Evolutionary conservation across 2,797 vertebrate genomes (phyloP).

Genomic region (Cyprinella venusta): DNA sequence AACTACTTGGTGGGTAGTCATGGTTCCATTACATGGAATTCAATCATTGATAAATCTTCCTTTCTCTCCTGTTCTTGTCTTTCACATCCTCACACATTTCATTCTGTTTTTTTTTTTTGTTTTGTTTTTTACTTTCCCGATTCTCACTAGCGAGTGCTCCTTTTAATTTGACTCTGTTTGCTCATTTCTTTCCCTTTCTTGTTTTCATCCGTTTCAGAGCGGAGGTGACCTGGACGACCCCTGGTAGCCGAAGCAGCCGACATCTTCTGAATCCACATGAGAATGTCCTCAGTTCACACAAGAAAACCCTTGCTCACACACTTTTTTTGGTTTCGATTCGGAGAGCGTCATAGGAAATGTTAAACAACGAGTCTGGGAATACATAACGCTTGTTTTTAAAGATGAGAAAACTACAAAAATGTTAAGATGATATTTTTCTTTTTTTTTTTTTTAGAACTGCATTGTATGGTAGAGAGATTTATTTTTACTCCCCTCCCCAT

Average conservation of each 20-base stretch:
- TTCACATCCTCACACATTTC: slow-evolving; percentile 3
- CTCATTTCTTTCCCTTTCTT: slow-evolving; percentile 62
- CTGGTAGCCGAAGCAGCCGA: slow-evolving; percentile 84
- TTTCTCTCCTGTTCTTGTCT: slow-evolving; percentile 5
- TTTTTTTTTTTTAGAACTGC: slow-evolving; percentile 46
- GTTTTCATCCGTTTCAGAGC: slow-evolving; percentile 81
- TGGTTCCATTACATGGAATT: neutral
- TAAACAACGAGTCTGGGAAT: slow-evolving; percentile 62
- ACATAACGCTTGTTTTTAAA: slow-evolving; percentile 52
- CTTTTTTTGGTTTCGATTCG: slow-evolving; percentile 66
- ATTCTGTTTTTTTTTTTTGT: slow-evolving; percentile 7
- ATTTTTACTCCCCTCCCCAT: slow-evolving; percentile 30
- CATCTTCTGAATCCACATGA: slow-evolving; percentile 55
- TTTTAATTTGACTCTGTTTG: slow-evolving; percentile 33
- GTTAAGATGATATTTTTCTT: slow-evolving; percentile 18
- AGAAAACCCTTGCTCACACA: slow-evolving; percentile 79
- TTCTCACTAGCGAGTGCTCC: slow-evolving; percentile 23
- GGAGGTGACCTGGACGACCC: slow-evolving; percentile 97
- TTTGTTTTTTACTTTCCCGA: slow-evolving; percentile 19
- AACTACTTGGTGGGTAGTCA: neutral
- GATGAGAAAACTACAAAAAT: slow-evolving; percentile 58
- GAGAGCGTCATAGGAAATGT: slow-evolving; percentile 68
- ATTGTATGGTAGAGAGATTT: slow-evolving; percentile 51
- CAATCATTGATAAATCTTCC: neutral
- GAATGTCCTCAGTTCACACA: slow-evolving; percentile 79